phyloP scores from a whole-genome alignment of 2,888 invertebrate genomes.

The Perizoma flavofasciatum region DNA sequence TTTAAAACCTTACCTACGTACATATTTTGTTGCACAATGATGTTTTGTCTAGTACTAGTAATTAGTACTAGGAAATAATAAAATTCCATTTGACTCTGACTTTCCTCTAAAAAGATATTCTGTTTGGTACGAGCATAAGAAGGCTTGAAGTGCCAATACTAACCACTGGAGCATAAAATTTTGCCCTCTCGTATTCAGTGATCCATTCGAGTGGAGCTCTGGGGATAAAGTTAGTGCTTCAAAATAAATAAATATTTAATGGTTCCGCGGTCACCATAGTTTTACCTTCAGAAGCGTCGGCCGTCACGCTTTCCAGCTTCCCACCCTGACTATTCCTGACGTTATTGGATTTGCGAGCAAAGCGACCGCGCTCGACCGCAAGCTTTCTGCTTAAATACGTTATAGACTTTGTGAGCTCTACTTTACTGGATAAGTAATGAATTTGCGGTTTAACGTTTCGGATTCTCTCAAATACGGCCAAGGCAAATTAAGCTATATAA shows the following conservation, averaged over 20 bases:
- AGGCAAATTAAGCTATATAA: constrained; percentile 9
- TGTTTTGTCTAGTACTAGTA: too few relatives aligned
- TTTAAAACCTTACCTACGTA: too few relatives aligned
- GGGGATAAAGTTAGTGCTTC: constrained; percentile 9
- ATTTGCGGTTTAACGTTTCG: constrained; percentile 26
- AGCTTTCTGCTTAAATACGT: constrained; percentile 48
- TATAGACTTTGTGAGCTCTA: constrained; percentile 45
- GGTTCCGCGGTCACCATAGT: constrained; percentile 17
- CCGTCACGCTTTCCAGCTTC: constrained; percentile 17
- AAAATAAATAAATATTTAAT: constrained; percentile 21
- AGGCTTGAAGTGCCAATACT: too few relatives aligned
- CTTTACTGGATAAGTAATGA: constrained; percentile 39
- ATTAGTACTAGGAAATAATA: too few relatives aligned
- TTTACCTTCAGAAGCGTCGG: constrained; percentile 22
- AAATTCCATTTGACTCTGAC: too few relatives aligned
- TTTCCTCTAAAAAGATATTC: not conserved
- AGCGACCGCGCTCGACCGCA: constrained; percentile 46
- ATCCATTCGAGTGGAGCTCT: constrained; percentile 6
- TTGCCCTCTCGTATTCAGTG: constrained; percentile 10
- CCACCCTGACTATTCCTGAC: constrained; percentile 37
- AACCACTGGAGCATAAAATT: not conserved
- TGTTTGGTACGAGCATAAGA: not conserved
- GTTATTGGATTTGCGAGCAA: constrained; percentile 59
- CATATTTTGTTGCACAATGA: too few relatives aligned
- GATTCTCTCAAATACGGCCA: too few relatives aligned